phyloP scores from a whole-genome alignment of 2,113 vertebrate species.

The Brachionichthys hirsutus region DNA sequence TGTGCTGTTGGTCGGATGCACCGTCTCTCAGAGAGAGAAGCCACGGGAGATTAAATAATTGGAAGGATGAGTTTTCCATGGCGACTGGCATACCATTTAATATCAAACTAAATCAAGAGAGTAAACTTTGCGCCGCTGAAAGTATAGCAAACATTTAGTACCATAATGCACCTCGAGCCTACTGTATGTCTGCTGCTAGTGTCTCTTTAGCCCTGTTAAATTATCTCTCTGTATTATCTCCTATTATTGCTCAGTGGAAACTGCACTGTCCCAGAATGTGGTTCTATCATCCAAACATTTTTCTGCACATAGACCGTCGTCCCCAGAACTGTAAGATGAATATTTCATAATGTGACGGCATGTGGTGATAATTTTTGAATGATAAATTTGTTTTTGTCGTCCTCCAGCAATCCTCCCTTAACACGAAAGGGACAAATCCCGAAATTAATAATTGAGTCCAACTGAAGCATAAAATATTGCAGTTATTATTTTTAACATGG shows the following conservation, averaged over 20 bases:
- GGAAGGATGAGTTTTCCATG: too few relatives aligned
- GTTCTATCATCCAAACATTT: background rate
- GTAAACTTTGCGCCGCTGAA: too few relatives aligned
- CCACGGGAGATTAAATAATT: too few relatives aligned
- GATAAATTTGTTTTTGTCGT: slow-evolving; percentile 16
- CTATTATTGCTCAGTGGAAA: too few relatives aligned
- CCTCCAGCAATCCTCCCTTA: background rate
- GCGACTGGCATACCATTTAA: too few relatives aligned
- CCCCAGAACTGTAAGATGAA: background rate
- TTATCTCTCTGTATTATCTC: background rate
- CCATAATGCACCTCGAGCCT: too few relatives aligned
- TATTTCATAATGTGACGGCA: slow-evolving; percentile 8
- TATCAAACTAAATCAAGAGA: too few relatives aligned
- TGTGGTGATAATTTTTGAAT: slow-evolving; percentile 16
- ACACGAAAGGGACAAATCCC: slow-evolving; percentile 7
- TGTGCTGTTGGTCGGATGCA: too few relatives aligned
- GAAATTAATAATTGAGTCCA: slow-evolving; percentile 18
- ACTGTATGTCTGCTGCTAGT: too few relatives aligned
- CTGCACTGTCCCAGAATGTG: background rate
- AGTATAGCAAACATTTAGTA: too few relatives aligned
- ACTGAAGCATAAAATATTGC: background rate
- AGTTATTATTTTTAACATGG: slow-evolving; percentile 1
- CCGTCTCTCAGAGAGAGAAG: too few relatives aligned
- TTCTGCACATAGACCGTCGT: background rate
- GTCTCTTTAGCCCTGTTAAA: background rate